Percentiles rank a stretch among this genome's conserved stretches.
Evolutionary conservation across 2,888 invertebrate species (phyloP).

Genomic region (Leptinotarsa rubiginosa): DNA sequence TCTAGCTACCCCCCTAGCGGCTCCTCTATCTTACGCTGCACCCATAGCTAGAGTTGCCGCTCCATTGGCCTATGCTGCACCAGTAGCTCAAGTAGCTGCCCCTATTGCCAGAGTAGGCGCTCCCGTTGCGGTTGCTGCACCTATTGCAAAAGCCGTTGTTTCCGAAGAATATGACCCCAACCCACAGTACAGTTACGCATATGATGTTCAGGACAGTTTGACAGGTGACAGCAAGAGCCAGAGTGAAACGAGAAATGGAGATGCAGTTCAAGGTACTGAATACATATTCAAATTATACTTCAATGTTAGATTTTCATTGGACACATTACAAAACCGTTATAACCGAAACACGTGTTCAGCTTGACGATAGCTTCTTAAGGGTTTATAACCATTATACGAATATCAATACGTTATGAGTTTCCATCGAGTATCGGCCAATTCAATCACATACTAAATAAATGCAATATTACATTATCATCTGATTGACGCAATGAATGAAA

Average conservation of each 20-base stretch:
- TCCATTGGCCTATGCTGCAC: background rate
- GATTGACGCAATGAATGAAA: no score
- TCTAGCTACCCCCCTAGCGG: slow-evolving; percentile 60
- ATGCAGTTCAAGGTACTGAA: slow-evolving; percentile 65
- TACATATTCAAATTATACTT: background rate
- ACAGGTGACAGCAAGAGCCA: slow-evolving; percentile 72
- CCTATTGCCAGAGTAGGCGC: slow-evolving; percentile 27
- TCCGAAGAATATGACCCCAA: slow-evolving; percentile 61
- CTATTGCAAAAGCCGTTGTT: slow-evolving; percentile 62
- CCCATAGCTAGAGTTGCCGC: slow-evolving; percentile 27
- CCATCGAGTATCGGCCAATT: no score
- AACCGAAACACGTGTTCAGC: no score
- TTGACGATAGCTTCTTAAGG: no score
- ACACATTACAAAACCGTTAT: no score
- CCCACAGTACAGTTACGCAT: slow-evolving; percentile 71
- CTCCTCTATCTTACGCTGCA: slow-evolving; percentile 55
- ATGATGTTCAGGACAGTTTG: slow-evolving; percentile 70
- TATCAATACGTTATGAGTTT: no score
- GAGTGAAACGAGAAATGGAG: slow-evolving; percentile 75
- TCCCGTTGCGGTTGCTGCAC: background rate
- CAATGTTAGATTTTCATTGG: no score
- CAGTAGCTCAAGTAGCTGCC: slow-evolving; percentile 5
- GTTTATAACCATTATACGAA: no score
- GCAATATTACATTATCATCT: no score
- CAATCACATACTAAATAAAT: no score